Percentiles rank a stretch among this genome's conserved stretches.
Conservation (phyloP, 2,797 vertebrate species). For the Tragelaphus oryx region DNA sequence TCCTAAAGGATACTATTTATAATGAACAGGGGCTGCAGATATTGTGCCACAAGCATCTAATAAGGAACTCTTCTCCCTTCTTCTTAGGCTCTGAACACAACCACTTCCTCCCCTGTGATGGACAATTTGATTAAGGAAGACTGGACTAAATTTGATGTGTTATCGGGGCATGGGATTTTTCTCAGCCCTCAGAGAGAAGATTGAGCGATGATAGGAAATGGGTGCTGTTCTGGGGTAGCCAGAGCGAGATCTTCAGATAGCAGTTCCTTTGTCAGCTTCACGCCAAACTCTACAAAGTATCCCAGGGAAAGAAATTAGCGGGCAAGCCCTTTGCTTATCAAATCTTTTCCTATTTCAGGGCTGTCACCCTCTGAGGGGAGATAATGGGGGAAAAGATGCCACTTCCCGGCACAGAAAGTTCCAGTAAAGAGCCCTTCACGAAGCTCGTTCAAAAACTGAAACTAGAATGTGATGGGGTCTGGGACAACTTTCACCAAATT, state of each 20-base stretch:
- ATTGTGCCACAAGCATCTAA: neutral
- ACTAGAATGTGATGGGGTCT: neutral
- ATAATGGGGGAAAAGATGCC: neutral
- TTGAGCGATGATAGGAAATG: neutral
- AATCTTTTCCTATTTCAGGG: slow-evolving; percentile 37
- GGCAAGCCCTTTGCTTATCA: slow-evolving; percentile 53
- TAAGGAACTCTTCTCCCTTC: neutral
- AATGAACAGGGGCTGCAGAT: neutral
- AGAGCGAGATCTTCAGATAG: slow-evolving; percentile 53
- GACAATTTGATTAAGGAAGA: slow-evolving; percentile 66
- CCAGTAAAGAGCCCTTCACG: neutral
- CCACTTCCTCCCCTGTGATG: slow-evolving; percentile 6
- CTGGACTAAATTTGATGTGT: slow-evolving; percentile 21
- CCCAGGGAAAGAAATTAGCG: slow-evolving; percentile 47
- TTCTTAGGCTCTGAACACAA: neutral
- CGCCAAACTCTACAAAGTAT: slow-evolving; percentile 13
- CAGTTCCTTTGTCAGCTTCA: slow-evolving; percentile 20
- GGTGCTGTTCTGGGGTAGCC: neutral
- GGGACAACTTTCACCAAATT: neutral
- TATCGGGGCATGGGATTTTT: slow-evolving; percentile 38
- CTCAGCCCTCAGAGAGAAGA: slow-evolving; percentile 49
- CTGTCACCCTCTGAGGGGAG: slow-evolving; percentile 28
- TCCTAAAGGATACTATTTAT: neutral
- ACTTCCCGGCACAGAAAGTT: neutral
- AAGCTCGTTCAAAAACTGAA: neutral